phyloP scores from a whole-genome alignment of 2,113 vertebrate genomes.

The Psittacula cyanocephala region DNA sequence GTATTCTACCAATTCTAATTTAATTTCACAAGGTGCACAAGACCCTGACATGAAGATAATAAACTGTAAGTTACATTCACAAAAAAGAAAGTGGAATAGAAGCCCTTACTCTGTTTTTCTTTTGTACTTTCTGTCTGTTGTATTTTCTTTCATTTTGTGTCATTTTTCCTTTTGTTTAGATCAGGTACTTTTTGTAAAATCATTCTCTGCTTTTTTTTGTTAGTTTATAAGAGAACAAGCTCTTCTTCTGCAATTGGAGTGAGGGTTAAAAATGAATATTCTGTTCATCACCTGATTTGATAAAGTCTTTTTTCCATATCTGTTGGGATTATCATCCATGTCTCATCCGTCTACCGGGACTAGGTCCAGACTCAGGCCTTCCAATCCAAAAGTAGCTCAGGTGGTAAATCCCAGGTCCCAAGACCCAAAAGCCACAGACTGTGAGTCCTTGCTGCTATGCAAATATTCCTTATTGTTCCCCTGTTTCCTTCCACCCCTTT shows the following conservation, averaged over 20 bases:
- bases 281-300: not conserved
- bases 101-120: not conserved
- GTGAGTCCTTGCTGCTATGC: not conserved
- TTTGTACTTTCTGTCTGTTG: not conserved
- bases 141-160: not conserved
- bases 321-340: not conserved
- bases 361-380: not conserved
- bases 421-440: not conserved
- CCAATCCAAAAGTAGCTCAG: not conserved
- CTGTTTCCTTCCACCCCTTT: not conserved
- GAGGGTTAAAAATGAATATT: not conserved
- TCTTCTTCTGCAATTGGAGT: not conserved
- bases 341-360: not conserved
- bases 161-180: not conserved
- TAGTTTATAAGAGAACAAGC: not conserved
- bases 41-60: not conserved
- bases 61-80: not conserved
- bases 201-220: not conserved
- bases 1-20: not conserved
- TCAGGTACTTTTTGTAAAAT: not conserved
- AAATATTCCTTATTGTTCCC: not conserved
- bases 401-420: not conserved
- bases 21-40: not conserved
- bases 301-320: not conserved
- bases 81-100: not conserved